These are phyloP conservation scores for Venustaconcha ellipsiformis DNA, from an alignment of 1,140 invertebrate species.

Conservation along the genomic window DNA sequence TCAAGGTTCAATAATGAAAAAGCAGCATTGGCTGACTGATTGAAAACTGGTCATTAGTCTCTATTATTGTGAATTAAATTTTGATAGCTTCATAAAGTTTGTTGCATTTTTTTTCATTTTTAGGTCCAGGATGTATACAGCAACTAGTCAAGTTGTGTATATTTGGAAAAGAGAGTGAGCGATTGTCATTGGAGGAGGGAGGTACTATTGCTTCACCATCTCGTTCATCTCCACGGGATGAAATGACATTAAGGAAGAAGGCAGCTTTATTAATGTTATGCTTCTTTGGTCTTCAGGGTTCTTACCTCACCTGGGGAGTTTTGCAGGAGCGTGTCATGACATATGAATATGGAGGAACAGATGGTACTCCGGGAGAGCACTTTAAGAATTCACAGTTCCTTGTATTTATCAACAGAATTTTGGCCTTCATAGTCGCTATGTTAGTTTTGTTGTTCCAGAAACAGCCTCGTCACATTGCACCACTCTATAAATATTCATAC, in stretches of 20 bases:
- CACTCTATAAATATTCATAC: slow-evolving; percentile 96
- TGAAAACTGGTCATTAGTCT: too few species aligned
- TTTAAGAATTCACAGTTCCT: slow-evolving; percentile 96
- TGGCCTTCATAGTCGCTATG: slow-evolving; percentile 84
- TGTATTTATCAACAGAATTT: slow-evolving; percentile 92
- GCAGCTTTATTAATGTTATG: slow-evolving; percentile 77
- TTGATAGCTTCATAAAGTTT: neutral
- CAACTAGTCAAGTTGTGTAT: slow-evolving; percentile 73
- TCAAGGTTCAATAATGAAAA: too few species aligned
- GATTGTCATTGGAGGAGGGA: slow-evolving; percentile 46
- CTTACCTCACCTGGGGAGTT: slow-evolving; percentile 94
- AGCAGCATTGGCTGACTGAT: too few species aligned
- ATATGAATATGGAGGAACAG: slow-evolving; percentile 75
- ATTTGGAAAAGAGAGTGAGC: slow-evolving; percentile 71
- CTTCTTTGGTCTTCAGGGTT: slow-evolving; percentile 88
- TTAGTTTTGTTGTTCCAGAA: slow-evolving; percentile 72
- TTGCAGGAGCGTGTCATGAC: slow-evolving; percentile 83
- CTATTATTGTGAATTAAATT: neutral
- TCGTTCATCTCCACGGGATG: slow-evolving; percentile 13
- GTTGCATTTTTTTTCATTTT: slow-evolving; percentile 15
- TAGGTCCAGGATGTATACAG: slow-evolving; percentile 53
- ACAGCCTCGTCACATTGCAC: slow-evolving; percentile 82
- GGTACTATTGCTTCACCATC: slow-evolving; percentile 1
- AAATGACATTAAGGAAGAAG: slow-evolving; percentile 25
- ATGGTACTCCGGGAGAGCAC: slow-evolving; percentile 61